Conservation (phyloP, 1,140 invertebrate species). For the Drosophila nasuta region DNA sequence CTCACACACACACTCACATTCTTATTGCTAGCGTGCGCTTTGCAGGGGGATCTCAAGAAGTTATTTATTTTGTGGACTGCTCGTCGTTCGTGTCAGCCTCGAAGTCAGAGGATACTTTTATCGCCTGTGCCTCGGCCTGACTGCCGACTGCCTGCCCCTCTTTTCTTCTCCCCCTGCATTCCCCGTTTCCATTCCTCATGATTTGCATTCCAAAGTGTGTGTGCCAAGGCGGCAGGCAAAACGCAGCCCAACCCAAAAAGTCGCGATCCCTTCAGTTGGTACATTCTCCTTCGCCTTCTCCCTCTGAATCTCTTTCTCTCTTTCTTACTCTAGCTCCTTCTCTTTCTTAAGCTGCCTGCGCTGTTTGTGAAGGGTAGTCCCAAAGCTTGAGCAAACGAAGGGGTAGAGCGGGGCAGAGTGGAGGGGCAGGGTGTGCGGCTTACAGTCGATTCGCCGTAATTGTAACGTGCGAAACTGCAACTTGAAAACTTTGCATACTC, state of each 20-base stretch:
- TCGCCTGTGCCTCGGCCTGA: conserved; percentile 42
- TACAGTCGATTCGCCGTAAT: conserved; percentile 55
- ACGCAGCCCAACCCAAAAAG: conserved; percentile 66
- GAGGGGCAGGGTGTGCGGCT: conserved; percentile 18
- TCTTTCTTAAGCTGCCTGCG: not conserved
- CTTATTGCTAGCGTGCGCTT: conserved; percentile 10
- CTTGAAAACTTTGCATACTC: conserved; percentile 48
- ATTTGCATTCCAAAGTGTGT: conserved; percentile 81
- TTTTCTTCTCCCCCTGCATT: not conserved
- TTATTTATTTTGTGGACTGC: conserved; percentile 74
- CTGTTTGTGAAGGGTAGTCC: conserved; percentile 17
- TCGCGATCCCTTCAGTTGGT: conserved; percentile 38
- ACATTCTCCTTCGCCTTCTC: conserved; percentile 1
- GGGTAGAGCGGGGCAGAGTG: not conserved
- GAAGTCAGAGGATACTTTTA: conserved; percentile 76
- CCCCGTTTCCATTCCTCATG: conserved; percentile 41
- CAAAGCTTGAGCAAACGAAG: not conserved
- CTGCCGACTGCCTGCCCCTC: not conserved
- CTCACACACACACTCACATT: not conserved
- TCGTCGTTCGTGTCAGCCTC: conserved; percentile 51
- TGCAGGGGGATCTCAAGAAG: conserved; percentile 66
- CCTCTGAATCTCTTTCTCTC: conserved; percentile 1
- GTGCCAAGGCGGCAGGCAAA: conserved; percentile 31
- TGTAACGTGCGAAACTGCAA: conserved; percentile 75
- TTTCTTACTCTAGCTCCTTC: not conserved